These are phyloP conservation scores for Lucinisca nassula DNA, from an alignment of 2,888 invertebrate genomes.

Conservation along the genomic window DNA sequence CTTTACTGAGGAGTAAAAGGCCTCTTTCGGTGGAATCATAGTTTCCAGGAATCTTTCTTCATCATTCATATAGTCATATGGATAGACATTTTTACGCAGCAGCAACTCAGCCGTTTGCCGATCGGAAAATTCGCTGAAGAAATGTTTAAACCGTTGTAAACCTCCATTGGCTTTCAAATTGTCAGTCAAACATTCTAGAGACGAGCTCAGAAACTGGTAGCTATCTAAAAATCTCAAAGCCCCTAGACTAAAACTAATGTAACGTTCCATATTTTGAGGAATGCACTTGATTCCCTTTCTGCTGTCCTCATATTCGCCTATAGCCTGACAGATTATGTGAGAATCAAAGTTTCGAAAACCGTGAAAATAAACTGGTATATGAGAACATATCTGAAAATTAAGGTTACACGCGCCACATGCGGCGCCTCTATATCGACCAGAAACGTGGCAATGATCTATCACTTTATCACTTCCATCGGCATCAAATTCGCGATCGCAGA, in stretches of 20 bases:
- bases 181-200: background rate
- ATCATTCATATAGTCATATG: constrained; percentile 35
- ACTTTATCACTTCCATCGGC: too few species aligned
- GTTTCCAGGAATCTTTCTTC: constrained; percentile 11
- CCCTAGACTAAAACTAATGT: constrained; percentile 26
- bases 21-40: background rate
- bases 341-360: constrained; percentile 19
- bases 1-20: background rate
- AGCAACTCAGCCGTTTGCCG: too few species aligned
- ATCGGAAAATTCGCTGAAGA: too few species aligned
- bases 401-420: too few species aligned
- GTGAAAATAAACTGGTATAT: constrained; percentile 37
- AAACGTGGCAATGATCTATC: too few species aligned
- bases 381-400: too few species aligned
- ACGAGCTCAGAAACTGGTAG: constrained; percentile 27
- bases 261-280: constrained; percentile 29
- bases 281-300: constrained; percentile 8
- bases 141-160: background rate
- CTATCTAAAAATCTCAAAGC: constrained; percentile 25
- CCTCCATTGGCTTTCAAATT: background rate
- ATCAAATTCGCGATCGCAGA: too few species aligned
- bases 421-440: too few species aligned
- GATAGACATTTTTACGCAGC: constrained; percentile 21
- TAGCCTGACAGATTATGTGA: background rate
- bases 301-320: constrained; percentile 7